phyloP scores from a whole-genome alignment of 2,888 invertebrate species.

The Amphipyra tragopoginis region DNA sequence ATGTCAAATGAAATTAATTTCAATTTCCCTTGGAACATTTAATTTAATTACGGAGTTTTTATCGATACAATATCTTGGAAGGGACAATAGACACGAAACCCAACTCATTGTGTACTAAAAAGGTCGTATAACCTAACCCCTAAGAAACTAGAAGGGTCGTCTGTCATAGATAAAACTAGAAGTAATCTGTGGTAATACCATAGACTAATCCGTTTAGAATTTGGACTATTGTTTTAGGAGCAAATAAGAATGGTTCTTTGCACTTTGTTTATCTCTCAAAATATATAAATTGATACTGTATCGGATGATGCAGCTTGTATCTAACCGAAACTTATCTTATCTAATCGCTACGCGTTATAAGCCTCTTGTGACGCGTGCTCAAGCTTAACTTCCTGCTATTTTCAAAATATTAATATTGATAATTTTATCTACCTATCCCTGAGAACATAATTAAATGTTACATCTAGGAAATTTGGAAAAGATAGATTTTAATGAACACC shows the following conservation, averaged over 20 bases:
- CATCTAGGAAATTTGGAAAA: no score
- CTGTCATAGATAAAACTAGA: no score
- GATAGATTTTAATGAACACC: no score
- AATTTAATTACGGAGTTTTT: slow-evolving; percentile 28
- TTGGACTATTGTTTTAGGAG: no score
- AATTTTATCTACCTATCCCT: not conserved
- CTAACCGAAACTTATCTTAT: slow-evolving; percentile 21
- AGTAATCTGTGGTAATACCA: no score
- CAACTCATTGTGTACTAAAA: not conserved
- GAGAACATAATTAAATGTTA: no score
- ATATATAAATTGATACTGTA: slow-evolving; percentile 18
- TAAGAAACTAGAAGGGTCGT: not conserved
- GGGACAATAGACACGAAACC: not conserved
- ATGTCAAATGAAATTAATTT: slow-evolving; percentile 47
- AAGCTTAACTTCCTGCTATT: slow-evolving; percentile 24
- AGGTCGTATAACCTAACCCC: not conserved
- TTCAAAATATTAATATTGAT: slow-evolving; percentile 1
- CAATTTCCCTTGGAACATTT: slow-evolving; percentile 23
- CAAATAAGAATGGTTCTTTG: slow-evolving; percentile 4
- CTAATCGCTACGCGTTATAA: slow-evolving; percentile 46
- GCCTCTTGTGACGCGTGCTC: slow-evolving; percentile 38
- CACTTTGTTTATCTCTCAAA: slow-evolving; percentile 29
- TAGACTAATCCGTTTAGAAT: not conserved
- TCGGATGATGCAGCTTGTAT: slow-evolving; percentile 25
- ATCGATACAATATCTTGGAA: slow-evolving; percentile 19